phyloP scores from a whole-genome alignment of 2,113 vertebrate species.

The Pygathrix nemaeus region DNA sequence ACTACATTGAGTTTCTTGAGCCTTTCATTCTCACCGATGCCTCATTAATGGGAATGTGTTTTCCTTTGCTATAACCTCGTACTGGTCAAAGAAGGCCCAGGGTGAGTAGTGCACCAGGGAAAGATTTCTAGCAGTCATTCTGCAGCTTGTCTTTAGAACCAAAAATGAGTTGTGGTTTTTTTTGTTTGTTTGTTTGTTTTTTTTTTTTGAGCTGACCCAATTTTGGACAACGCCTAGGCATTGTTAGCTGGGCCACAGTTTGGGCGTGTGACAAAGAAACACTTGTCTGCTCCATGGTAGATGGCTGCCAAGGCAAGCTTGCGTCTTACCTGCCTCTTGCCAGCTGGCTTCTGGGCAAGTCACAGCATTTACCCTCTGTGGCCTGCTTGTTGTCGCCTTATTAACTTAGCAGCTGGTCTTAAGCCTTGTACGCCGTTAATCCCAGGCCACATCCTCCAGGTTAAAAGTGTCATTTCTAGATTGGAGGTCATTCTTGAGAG shows the following conservation, averaged over 20 bases:
- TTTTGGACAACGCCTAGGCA: conserved; percentile 23
- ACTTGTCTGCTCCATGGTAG: not conserved
- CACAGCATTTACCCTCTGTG: conserved; percentile 34
- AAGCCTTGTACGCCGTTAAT: not conserved
- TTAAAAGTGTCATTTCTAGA: not conserved
- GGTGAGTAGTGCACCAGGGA: not conserved
- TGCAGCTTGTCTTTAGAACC: not conserved
- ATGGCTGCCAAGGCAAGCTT: conserved; percentile 26
- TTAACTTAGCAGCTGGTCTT: not conserved
- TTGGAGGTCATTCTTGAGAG: not conserved
- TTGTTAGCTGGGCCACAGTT: conserved; percentile 23
- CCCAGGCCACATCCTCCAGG: not conserved
- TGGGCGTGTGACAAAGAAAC: not conserved
- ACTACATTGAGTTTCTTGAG: not conserved
- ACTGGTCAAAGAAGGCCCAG: not conserved
- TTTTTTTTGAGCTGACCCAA: conserved; percentile 3
- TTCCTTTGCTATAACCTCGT: not conserved
- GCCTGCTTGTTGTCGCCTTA: not conserved
- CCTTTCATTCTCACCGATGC: not conserved
- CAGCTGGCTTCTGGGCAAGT: not conserved
- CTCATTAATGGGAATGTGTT: not conserved
- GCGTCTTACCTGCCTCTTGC: not conserved
- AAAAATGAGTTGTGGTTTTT: not conserved
- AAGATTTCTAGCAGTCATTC: not conserved
- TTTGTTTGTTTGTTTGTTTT: not conserved